Evolutionary conservation across 2,888 invertebrate genomes (phyloP).

Genomic region (Lasioglossum oenotherae): DNA sequence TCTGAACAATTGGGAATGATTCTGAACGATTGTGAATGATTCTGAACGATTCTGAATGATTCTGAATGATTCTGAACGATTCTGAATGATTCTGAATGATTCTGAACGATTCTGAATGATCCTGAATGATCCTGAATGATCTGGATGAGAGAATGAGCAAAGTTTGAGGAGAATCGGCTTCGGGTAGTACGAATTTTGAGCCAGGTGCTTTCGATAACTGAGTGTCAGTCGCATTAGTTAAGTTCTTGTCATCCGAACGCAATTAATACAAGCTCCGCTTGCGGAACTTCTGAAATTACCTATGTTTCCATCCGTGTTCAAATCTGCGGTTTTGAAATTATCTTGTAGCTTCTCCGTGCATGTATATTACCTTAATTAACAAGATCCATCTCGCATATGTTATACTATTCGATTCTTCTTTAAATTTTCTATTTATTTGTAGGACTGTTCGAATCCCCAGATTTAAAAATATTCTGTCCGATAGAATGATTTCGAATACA

Average conservation of each 20-base stretch:
- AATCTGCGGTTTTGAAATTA: not conserved
- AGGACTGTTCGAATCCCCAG: not conserved
- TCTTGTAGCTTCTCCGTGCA: not conserved
- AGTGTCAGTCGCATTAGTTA: not conserved
- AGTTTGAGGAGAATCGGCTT: not conserved
- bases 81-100: too few species aligned
- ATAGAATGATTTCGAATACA: not conserved
- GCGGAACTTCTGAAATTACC: constrained; percentile 2
- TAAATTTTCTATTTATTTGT: not conserved
- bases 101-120: too few species aligned
- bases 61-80: too few species aligned
- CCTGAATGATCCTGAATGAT: too few species aligned
- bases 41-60: too few species aligned
- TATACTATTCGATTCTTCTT: not conserved
- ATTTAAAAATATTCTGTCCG: not conserved
- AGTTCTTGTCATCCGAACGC: not conserved
- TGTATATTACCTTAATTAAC: not conserved
- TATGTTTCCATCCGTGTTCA: not conserved
- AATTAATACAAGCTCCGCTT: not conserved
- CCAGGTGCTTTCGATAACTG: not conserved
- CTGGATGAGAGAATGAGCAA: not conserved
- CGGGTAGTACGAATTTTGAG: not conserved
- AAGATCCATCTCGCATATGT: not conserved
- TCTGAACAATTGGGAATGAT: too few species aligned
- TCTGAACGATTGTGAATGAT: too few species aligned